Conservation (phyloP, 2,888 invertebrate genomes). For the Microctonus aethiopoides region DNA sequence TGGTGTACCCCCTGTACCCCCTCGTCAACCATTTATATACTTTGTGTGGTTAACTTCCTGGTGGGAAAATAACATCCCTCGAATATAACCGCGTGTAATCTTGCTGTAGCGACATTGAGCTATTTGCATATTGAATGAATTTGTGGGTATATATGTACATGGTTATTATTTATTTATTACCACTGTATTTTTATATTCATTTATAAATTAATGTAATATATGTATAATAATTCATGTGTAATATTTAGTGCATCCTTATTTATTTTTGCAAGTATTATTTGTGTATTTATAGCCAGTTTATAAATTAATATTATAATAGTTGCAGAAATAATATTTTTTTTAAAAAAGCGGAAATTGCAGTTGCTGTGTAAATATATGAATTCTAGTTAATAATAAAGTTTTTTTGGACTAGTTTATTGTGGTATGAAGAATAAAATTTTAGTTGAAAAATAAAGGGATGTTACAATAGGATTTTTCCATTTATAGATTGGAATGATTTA, state of each 20-base stretch:
- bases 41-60: slow-evolving; percentile 39
- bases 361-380: no score
- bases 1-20: slow-evolving; percentile 12
- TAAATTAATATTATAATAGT: no score
- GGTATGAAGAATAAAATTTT: no score
- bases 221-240: not conserved
- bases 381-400: no score
- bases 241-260: not conserved
- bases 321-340: no score
- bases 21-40: not conserved
- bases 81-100: slow-evolving; percentile 63
- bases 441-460: no score
- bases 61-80: slow-evolving; percentile 59
- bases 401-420: no score
- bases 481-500: no score
- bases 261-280: no score
- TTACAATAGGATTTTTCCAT: no score
- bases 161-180: not conserved
- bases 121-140: slow-evolving; percentile 58
- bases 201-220: not conserved
- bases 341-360: no score
- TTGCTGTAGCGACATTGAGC: slow-evolving; percentile 60
- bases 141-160: not conserved
- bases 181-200: not conserved
- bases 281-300: no score